Evolutionary conservation across 2,888 invertebrate genomes (phyloP), one percentile per base, ranked within the genome.

Genomic region (Emmelina monodactyla): DNA sequence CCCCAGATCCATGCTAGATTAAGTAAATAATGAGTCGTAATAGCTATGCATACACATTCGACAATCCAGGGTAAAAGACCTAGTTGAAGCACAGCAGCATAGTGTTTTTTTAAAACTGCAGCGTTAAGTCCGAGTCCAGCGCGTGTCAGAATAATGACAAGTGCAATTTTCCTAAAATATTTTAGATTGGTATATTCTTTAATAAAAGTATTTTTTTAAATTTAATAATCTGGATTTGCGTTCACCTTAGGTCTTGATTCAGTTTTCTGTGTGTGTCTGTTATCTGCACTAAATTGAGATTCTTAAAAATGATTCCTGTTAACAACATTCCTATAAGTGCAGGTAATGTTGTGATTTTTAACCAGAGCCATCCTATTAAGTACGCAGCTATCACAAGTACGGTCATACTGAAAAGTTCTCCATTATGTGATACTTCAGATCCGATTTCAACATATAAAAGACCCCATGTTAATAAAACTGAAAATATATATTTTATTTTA

Each of bases 101-200:
- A 90, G 40, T 92, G 82, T 43, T 85, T 85, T 54, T 82, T 85
- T 47, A 94, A 67, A 1, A 91, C 89, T 32, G 68, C 68, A 2
- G 92, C 89, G 56, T 94, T 89, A 37, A 94, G 72, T 41, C 92
- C 93, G 34, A 94, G 71, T 2, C 94, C 94, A 32, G 94, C 94
- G 55, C 93, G 71, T 5, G 87, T 89, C 40, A 94, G 67, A 44
- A 94, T 93, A 33, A 94, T 88, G 2, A 91, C 91, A 51, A 94
- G 66, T 0, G 94, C 92, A 32, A 91, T 82, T 80, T 88, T 88
- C 56, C 93, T 92, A 55, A n/a, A n/a, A n/a, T n/a, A n/a, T n/a
- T n/a, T n/a, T n/a, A n/a, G n/a, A n/a, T n/a, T n/a, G n/a, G n/a
- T n/a, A n/a, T n/a, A n/a, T n/a, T n/a, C n/a, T n/a, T n/a, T n/a